Conservation (phyloP, 1,140 invertebrate genomes). For the Dendroctonus ponderosae region DNA sequence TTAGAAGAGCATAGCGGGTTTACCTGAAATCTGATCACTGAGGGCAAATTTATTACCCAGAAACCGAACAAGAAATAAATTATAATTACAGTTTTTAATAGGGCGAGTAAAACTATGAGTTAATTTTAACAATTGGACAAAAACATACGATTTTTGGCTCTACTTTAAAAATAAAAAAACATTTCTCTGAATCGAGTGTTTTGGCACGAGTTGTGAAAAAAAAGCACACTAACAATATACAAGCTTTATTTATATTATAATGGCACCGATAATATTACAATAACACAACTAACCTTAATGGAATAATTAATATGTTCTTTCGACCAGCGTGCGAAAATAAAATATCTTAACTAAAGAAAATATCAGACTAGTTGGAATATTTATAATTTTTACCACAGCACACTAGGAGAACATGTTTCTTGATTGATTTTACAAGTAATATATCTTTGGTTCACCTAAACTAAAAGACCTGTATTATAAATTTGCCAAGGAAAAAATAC, state of each 20-base stretch:
- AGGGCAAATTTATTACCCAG: too few species aligned
- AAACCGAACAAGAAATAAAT: too few species aligned
- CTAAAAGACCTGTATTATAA: constrained; percentile 14
- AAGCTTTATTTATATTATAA: constrained; percentile 45
- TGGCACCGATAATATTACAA: constrained; percentile 42
- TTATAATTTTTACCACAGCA: constrained; percentile 15
- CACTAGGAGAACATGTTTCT: background rate
- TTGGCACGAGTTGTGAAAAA: background rate
- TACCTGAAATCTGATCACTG: too few species aligned
- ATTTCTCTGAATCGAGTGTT: background rate
- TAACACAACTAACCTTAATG: constrained; percentile 29
- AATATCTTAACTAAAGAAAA: constrained; percentile 41
- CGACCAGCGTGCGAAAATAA: constrained; percentile 37
- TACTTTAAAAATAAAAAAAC: too few species aligned
- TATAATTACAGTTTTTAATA: too few species aligned
- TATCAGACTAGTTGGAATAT: constrained; percentile 42
- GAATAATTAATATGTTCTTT: constrained; percentile 24
- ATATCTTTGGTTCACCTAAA: constrained; percentile 40
- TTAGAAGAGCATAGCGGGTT: too few species aligned
- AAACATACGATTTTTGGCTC: too few species aligned
- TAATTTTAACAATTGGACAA: too few species aligned
- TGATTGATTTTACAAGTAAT: constrained; percentile 27
- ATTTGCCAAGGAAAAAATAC: background rate
- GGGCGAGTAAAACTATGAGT: too few species aligned
- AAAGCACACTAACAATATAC: constrained; percentile 38